Base-by-base conservation (phyloP, 2,888 invertebrate genomes). In the Harpalus rubripes region DNA sequence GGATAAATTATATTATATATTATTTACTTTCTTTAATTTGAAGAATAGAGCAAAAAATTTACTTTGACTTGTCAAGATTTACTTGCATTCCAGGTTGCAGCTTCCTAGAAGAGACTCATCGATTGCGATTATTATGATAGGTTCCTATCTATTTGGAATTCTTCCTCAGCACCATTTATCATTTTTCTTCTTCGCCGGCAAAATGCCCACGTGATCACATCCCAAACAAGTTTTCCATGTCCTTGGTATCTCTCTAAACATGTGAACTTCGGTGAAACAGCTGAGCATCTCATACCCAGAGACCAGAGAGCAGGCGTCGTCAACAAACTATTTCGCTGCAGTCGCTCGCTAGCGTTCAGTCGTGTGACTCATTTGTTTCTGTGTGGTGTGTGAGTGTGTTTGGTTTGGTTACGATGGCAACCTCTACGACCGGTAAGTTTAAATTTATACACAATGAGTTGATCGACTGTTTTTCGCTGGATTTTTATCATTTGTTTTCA, bases 401-500 rank as follows among this genome's bases (percentile, higher is more conserved):
- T 63, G 63, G 41, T 32, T 52, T 52, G 32, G 82, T 82, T 59
- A 59, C 83, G 59, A 83, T 83, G 83, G 61, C 83, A 76, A 83
- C 83, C 59, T 68, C 65, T 1, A 81, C 81, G 56, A 83, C 83
- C 74, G 83, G 83, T 83, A 74, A 74, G 83, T 83, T 74, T 76
- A 83, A 58, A 83, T 83, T 83, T 82, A 82, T 72, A 22, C 22
- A 39, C 32, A 15, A 26, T 68, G 32, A 15, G 32, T 15, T 68
- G 39, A 39, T 68, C 39, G 8, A 7, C n/a, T 68, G 39, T 68
- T 68, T 68, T 63, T 63, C 32, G 1, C 16, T 59, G 16, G 7
- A 18, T 63, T 63, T 63, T 74, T 74, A 74, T 44, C 72, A 2
- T 44, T 74, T 74, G 72, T 74, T 72, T 74, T 74, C n/a, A 74